Percentiles rank a stretch among this genome's conserved stretches.
phyloP scores from a whole-genome alignment of 2,888 invertebrate species.

The Euproctis similis region DNA sequence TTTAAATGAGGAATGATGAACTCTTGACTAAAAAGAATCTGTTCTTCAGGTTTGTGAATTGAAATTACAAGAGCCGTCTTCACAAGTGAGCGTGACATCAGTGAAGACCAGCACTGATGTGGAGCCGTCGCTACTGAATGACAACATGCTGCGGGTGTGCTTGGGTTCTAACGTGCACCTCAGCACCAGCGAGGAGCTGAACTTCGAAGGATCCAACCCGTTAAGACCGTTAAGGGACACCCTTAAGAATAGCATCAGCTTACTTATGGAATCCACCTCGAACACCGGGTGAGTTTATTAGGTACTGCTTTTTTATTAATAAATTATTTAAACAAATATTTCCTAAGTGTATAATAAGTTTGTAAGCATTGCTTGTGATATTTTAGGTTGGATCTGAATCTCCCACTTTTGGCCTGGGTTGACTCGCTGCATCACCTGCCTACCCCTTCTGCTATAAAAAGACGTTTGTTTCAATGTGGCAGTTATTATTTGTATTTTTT shows the following conservation, averaged over 20 bases:
- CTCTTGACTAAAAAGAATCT: neutral
- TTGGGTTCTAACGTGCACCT: slow-evolving; percentile 58
- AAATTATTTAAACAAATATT: too few species aligned
- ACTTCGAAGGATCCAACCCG: slow-evolving; percentile 50
- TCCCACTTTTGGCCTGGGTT: too few species aligned
- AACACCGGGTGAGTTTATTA: slow-evolving; percentile 36
- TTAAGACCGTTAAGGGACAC: slow-evolving; percentile 59
- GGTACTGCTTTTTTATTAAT: too few species aligned
- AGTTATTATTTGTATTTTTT: neutral
- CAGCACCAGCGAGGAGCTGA: slow-evolving; percentile 57
- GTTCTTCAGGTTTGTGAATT: slow-evolving; percentile 54
- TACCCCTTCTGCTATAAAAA: too few species aligned
- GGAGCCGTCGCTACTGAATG: slow-evolving; percentile 41
- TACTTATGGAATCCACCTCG: slow-evolving; percentile 59
- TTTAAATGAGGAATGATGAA: too few species aligned
- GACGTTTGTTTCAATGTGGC: too few species aligned
- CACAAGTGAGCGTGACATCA: slow-evolving; percentile 38
- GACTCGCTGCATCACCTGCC: too few species aligned
- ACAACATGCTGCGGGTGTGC: slow-evolving; percentile 44
- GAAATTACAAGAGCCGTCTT: slow-evolving; percentile 54
- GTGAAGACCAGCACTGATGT: slow-evolving; percentile 27
- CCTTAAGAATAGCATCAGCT: slow-evolving; percentile 60
- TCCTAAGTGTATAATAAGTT: too few species aligned
- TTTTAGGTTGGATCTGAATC: too few species aligned
- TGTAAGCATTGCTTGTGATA: too few species aligned